These are phyloP conservation scores for Hypsibius dujardini DNA, from an alignment of 1,140 invertebrate genomes.

Conservation along the genomic window DNA sequence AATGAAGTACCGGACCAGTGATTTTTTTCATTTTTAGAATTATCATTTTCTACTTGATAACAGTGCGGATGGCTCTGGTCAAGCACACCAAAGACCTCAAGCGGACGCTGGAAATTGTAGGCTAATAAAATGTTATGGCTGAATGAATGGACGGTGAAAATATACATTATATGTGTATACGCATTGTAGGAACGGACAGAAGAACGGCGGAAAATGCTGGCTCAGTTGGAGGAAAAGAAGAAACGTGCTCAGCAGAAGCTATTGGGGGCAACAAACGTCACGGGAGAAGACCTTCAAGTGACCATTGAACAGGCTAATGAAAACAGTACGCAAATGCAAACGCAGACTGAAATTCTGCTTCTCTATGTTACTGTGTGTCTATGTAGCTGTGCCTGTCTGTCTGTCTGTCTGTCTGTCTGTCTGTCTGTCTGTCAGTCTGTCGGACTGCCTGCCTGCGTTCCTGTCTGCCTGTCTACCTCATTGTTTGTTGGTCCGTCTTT, in stretches of 20 bases:
- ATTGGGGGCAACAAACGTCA: neutral
- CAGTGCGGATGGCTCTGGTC: neutral
- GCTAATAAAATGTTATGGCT: neutral
- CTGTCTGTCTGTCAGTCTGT: neutral
- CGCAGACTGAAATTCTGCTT: too few species aligned
- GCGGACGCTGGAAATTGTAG: neutral
- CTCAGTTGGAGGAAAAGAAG: neutral
- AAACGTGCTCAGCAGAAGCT: neutral
- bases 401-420: too few species aligned
- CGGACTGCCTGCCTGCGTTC: neutral
- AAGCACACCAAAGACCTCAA: conserved; percentile 1
- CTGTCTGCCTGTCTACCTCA: too few species aligned
- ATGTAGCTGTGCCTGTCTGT: too few species aligned
- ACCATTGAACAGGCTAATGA: neutral
- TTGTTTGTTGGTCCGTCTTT: too few species aligned
- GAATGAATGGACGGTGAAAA: neutral
- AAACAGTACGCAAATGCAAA: neutral
- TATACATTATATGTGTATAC: neutral
- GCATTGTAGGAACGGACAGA: neutral
- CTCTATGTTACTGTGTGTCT: too few species aligned
- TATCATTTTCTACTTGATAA: conserved; percentile 3
- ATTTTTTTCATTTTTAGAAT: neutral
- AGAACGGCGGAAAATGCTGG: conserved; percentile 14
- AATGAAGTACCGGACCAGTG: neutral
- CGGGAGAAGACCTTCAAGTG: neutral